These are phyloP conservation scores for Virgularia gustaviana DNA, from an alignment of 92 coral and sea anemone species.

Conservation along the genomic window DNA sequence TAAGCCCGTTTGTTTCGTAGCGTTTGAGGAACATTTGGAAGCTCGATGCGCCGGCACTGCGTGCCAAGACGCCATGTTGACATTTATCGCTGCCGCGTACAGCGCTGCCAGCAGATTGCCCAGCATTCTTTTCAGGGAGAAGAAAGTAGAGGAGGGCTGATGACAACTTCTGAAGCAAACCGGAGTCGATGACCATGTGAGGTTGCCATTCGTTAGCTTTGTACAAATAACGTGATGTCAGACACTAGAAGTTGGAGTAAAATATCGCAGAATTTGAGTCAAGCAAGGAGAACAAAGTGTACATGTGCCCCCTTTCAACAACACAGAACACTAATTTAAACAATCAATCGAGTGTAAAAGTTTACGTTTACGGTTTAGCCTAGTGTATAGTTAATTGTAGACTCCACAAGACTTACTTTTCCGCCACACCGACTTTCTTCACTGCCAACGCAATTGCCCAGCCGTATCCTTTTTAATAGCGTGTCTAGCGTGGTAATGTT, in stretches of 20 bases:
- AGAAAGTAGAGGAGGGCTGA: conserved; percentile 52
- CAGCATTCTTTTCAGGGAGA: conserved; percentile 61
- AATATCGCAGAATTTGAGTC: neutral
- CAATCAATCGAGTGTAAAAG: too few relatives aligned
- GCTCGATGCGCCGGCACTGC: neutral
- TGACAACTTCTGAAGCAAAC: conserved; percentile 37
- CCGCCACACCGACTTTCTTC: conserved; percentile 2
- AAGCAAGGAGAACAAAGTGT: neutral
- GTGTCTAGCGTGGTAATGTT: conserved; percentile 12
- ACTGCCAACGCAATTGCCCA: conserved; percentile 4
- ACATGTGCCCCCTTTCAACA: neutral
- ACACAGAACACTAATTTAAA: too few relatives aligned
- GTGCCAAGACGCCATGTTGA: conserved; percentile 26
- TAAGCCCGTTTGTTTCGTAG: conserved; percentile 31
- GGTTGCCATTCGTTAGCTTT: neutral
- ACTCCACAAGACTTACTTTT: neutral
- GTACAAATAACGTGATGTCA: conserved; percentile 36
- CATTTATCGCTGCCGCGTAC: conserved; percentile 26
- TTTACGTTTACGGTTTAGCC: too few relatives aligned
- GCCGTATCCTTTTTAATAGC: conserved; percentile 1
- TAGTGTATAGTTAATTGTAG: too few relatives aligned
- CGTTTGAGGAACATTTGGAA: conserved; percentile 6
- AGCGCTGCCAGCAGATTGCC: conserved; percentile 41
- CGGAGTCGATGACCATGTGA: conserved; percentile 3
- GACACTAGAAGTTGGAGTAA: conserved; percentile 31